phyloP scores from a whole-genome alignment of 2,113 vertebrate genomes.

The Sarotherodon lohbergeri region DNA sequence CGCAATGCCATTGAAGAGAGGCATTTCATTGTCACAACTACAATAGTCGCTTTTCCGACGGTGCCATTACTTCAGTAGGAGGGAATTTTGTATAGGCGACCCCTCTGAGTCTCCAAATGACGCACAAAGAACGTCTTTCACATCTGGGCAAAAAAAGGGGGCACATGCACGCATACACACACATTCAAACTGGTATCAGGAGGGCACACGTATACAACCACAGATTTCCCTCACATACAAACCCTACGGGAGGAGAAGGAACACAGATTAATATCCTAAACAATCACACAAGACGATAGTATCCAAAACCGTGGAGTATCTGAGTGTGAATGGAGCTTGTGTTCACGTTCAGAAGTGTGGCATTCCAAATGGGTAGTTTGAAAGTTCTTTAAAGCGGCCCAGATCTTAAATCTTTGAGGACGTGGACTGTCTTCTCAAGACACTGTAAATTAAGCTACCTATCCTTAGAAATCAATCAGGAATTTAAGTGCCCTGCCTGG shows the following conservation, averaged over 20 bases:
- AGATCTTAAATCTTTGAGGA: background rate
- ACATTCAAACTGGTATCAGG: constrained; percentile 54
- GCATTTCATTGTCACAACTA: constrained; percentile 80
- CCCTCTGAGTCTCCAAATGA: constrained; percentile 65
- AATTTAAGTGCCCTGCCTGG: background rate
- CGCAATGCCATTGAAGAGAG: constrained; percentile 73
- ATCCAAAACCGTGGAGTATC: background rate
- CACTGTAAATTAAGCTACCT: background rate
- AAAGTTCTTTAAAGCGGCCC: background rate
- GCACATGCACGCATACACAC: constrained; percentile 63
- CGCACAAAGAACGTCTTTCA: constrained; percentile 75
- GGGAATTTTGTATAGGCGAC: constrained; percentile 80
- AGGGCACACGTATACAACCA: constrained; percentile 49
- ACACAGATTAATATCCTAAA: constrained; percentile 51
- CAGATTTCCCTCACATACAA: constrained; percentile 49
- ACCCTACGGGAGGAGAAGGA: constrained; percentile 23
- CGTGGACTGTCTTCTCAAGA: background rate
- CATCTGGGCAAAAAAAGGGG: constrained; percentile 62
- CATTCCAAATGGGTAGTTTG: background rate
- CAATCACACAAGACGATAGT: constrained; percentile 29
- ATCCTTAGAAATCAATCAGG: background rate
- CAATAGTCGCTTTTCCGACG: constrained; percentile 81
- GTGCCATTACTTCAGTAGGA: constrained; percentile 80
- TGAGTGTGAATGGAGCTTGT: background rate
- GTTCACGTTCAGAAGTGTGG: background rate